These are phyloP conservation scores for Phoxinus dragarum DNA, from an alignment of 2,797 vertebrate species.

Conservation along the genomic window DNA sequence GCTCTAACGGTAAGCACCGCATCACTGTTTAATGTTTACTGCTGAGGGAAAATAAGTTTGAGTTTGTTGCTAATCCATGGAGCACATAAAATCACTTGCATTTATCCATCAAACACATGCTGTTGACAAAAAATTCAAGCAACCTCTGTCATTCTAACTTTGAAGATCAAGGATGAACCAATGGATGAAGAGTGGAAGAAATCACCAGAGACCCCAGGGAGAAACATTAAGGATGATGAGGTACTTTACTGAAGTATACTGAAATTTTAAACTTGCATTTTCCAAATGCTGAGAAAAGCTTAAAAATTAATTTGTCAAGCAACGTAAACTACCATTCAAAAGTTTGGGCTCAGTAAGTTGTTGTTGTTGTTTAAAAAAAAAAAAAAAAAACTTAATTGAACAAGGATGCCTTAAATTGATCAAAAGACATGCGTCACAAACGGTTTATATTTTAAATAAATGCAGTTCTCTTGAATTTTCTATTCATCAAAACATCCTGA, in stretches of 20 bases:
- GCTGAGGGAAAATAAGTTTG: not conserved
- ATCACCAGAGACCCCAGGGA: slow-evolving; percentile 82
- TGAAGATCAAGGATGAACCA: slow-evolving; percentile 97
- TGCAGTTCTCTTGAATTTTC: not conserved
- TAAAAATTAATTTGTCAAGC: too few species aligned
- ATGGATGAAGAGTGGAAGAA: slow-evolving; percentile 94
- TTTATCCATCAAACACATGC: slow-evolving; percentile 18
- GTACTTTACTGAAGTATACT: slow-evolving; percentile 73
- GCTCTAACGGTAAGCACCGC: slow-evolving; percentile 27
- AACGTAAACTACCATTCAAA: not conserved
- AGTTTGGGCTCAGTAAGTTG: not conserved
- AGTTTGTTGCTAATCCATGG: not conserved
- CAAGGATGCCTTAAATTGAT: not conserved
- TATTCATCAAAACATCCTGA: not conserved
- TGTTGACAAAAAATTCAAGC: not conserved
- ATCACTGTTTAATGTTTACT: not conserved
- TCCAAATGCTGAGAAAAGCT: not conserved
- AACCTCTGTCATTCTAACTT: slow-evolving; percentile 71
- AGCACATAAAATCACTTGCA: not conserved
- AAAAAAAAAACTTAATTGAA: too few species aligned
- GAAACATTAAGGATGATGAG: slow-evolving; percentile 88
- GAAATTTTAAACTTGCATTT: not conserved
- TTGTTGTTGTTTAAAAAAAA: not conserved
- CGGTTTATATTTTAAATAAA: not conserved
- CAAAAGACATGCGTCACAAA: not conserved